Evolutionary conservation across 2,113 vertebrate genomes (phyloP), one percentile per base, ranked within the genome.

Genomic region (Pygoscelis antarcticus): DNA sequence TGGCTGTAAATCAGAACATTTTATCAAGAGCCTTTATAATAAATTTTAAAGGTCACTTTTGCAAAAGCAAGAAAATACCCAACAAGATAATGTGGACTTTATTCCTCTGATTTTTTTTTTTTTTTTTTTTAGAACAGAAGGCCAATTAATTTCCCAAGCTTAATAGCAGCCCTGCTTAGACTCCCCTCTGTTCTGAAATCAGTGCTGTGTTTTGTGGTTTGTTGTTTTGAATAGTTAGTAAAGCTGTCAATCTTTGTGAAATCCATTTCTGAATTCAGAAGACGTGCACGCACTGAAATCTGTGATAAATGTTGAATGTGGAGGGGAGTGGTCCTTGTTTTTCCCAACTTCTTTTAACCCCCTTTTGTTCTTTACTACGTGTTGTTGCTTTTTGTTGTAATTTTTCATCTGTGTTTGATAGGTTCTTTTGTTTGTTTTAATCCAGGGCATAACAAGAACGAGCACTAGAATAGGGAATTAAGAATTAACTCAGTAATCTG

Each of bases 111-210:
- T 38, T 46, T 66, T 40, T 17, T 49, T 38, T 36, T 30, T 57
- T 77, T 46, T 51, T 60, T 89, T 23, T 23, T 23, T 61, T 7
- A 62, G 61, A 96, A 70, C 58, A 90, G 86, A 91, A 92, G 83
- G 88, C 88, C 26, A 83, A 36, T 94, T 95, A 89, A 93, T 93
- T 94, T 64, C 16, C 91, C 77, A 6, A 91, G 78, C 36, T 85
- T 93, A 92, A 91, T 83, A 75, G 75, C 80, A 96, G 49, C 18
- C 13, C 70, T 93, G 52, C 54, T 88, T 75, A 34, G 60, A 72
- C 47, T 69, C 68, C 70, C 74, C 76, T 94, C 89, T 81, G 77
- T 71, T 96, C n/a, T 0, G 0, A 76, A 69, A 68, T 91, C 60
- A 70, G 54, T 2, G 0, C 34, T 93, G 72, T 66, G 51, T 8